Evolutionary conservation across 1,140 invertebrate species (phyloP), one percentile per base, ranked within the genome.

Genomic region (Lamellibrachia luymesi): DNA sequence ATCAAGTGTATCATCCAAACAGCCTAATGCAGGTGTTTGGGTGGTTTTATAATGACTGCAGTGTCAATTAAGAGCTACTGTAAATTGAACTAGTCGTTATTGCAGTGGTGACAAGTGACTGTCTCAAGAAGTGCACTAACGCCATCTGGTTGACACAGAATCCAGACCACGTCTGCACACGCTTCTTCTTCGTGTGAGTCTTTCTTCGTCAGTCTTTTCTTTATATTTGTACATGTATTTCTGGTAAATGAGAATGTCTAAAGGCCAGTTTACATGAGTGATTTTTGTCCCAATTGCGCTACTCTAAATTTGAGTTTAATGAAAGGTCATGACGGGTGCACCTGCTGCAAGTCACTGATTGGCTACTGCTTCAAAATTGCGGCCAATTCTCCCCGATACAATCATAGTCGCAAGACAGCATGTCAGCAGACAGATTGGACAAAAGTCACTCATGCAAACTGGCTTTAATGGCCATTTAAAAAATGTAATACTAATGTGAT

Each of bases 181-280:
- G 95, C 38, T 95, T 95, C 93, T 95, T 95, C 92, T 95, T 95
- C 94, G 94, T 95, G 94, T 95, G 94, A 94, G 50, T 92, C 38
- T 38, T 27, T 27, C 10, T 6, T 92, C 50, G 2, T 52, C 4
- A 2, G 8, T 49, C 10, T 92, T 52, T 92, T 27, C 50, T 92
- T 64, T 27, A 52, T 25, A 50, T 80, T 90, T 49, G 17, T 92
- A 93, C 13, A 93, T 93, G 38, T 38, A 80, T 80, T 80, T 22
- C 4, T 80, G 13, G 64, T 80, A 80, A 80, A 80, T 80, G 64
- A 80, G 17, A 8, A 80, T 80, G 38, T 38, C 38, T 38, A 38
- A 38, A 38, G 38, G 38, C 38, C 38, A 38, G 38, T 38, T 38
- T 38, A 38, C 38, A 38, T 38, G 38, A 38, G 38, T 38, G 38